Evolutionary conservation across 2,113 vertebrate genomes (phyloP), one percentile per base, ranked within the genome.

Genomic region (Vireo altiloquus): DNA sequence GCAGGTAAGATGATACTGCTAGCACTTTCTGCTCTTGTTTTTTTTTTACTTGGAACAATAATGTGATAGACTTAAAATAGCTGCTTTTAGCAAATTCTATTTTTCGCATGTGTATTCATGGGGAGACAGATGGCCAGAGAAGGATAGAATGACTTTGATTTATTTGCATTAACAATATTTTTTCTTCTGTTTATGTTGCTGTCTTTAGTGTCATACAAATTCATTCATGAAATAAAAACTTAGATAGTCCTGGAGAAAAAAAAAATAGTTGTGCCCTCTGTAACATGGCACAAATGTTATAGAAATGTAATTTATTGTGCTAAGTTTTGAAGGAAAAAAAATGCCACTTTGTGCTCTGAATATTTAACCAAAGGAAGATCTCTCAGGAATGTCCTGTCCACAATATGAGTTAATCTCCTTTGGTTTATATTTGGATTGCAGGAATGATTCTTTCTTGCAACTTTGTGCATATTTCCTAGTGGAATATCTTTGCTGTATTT

Each of bases 141-240:
- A 80, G 33, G 86, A 86, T 22, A 69, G 66, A 90, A 82, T 77
- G n/a, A 90, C 89, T 92, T 71, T 92, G 91, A 80, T 91, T 97
- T 95, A 80, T 90, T 94, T 90, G 89, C 72, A 88, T 90, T 94
- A 93, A 75, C 50, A 22, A 5, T 44, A 56, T 28, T 57, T 92
- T 23, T 9, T 16, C n/a, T 50, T 57, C 33, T 83, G 44, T 80
- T 96, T 86, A 68, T 77, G 28, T 19, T 83, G 54, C 16, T 86
- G 59, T 64, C 50, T 92, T 75, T 84, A 78, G 82, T 69, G 44
- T 64, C 46, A 81, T n/a, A 50, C 11, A 68, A 91, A 89, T 86
- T 83, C 31, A 93, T 89, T 92, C 22, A 81, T 68, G 18, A 86
- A 78, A 74, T 75, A 75, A 68, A 74, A 68, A 14, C 24, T 47